Percentiles rank a stretch among this genome's conserved stretches.
Evolutionary conservation across 2,113 vertebrate genomes (phyloP).

Genomic region (Sakesphorus luctuosus): DNA sequence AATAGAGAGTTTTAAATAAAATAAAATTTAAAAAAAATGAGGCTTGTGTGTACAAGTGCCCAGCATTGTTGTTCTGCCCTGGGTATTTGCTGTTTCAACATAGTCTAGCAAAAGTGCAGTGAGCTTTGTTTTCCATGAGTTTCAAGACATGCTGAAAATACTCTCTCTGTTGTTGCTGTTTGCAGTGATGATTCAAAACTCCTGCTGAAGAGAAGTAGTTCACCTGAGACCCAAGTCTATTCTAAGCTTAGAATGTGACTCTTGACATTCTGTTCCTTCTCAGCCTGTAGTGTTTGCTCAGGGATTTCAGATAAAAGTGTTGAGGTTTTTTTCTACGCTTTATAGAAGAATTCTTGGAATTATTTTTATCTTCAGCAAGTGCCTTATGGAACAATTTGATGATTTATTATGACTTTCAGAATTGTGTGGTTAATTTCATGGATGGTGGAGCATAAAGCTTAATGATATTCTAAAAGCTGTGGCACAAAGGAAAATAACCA

Average conservation of each 20-base stretch:
- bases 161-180: neutral
- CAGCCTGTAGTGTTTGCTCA: slow-evolving; percentile 10
- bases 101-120: neutral
- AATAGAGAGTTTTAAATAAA: neutral
- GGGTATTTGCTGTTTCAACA: neutral
- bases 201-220: neutral
- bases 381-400: neutral
- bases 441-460: slow-evolving; percentile 32
- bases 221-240: neutral
- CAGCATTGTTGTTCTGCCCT: neutral
- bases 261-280: slow-evolving; percentile 33
- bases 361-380: slow-evolving; percentile 28
- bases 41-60: neutral
- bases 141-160: neutral
- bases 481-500: slow-evolving; percentile 11
- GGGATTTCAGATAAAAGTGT: neutral
- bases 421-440: slow-evolving; percentile 54
- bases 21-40: neutral
- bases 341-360: neutral
- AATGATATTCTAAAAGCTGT: neutral
- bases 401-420: slow-evolving; percentile 27
- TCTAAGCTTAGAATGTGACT: neutral
- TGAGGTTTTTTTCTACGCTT: neutral
- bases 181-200: neutral
- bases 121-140: neutral